These are phyloP conservation scores for Hypsopygia costalis DNA, from an alignment of 2,888 invertebrate species.

Conservation along the genomic window DNA sequence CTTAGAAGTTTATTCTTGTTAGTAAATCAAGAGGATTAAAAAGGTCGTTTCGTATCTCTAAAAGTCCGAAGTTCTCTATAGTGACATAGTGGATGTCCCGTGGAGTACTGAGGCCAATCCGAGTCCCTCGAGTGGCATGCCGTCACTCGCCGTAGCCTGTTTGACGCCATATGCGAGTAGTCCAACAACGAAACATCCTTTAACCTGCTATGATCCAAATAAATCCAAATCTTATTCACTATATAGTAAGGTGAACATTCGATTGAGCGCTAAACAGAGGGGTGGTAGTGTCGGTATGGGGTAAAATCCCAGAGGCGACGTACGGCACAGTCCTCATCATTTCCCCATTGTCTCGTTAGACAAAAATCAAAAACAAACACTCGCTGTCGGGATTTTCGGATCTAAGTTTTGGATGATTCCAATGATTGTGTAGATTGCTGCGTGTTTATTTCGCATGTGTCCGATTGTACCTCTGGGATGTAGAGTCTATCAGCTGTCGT, in stretches of 20 bases:
- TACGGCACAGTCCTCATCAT: conserved; percentile 74
- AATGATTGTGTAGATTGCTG: conserved; percentile 54
- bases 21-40: background rate
- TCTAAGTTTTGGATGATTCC: conserved; percentile 67
- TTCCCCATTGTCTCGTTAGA: conserved; percentile 81
- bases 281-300: conserved; percentile 59
- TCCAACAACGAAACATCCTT: conserved; percentile 41
- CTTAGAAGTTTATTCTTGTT: no score
- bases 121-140: conserved; percentile 69
- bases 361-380: conserved; percentile 81
- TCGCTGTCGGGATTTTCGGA: conserved; percentile 67
- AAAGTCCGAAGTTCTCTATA: conserved; percentile 35
- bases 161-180: conserved; percentile 74
- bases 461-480: conserved; percentile 59
- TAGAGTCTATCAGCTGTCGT: conserved; percentile 32
- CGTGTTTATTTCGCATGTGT: conserved; percentile 46
- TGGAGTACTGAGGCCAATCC: conserved; percentile 66
- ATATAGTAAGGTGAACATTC: conserved; percentile 44
- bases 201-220: conserved; percentile 28
- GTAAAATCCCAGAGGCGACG: conserved; percentile 75
- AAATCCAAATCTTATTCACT: conserved; percentile 40
- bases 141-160: conserved; percentile 73
- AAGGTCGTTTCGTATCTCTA: conserved; percentile 39
- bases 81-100: conserved; percentile 57
- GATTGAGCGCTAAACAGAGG: conserved; percentile 28